These are phyloP conservation scores for Atta colombica DNA, from an alignment of 1,140 invertebrate genomes.

Conservation along the genomic window DNA sequence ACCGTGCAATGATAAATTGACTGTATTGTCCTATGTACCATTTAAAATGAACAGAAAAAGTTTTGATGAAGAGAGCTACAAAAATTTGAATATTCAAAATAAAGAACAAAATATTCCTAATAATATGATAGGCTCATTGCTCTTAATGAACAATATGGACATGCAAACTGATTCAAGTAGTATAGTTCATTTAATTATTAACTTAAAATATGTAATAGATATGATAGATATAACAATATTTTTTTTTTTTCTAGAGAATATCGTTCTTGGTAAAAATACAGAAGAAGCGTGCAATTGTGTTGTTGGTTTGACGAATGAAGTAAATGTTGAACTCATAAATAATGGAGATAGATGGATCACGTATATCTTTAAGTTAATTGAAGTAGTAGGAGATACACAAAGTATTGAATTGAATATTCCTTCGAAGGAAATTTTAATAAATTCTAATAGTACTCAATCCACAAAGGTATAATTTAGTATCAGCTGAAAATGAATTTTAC, in stretches of 20 bases:
- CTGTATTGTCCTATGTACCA: neutral
- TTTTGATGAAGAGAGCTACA: conserved; percentile 32
- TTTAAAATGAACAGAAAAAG: neutral
- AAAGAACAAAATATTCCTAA: conserved; percentile 42
- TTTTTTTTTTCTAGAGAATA: conserved; percentile 25
- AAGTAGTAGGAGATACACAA: conserved; percentile 80
- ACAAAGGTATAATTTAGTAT: conserved; percentile 76
- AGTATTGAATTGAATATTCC: conserved; percentile 79
- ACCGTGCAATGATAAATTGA: neutral
- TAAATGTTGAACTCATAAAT: conserved; percentile 81
- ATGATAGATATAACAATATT: neutral
- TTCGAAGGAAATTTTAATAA: conserved; percentile 77
- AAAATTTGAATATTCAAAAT: conserved; percentile 37
- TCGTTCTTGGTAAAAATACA: conserved; percentile 76
- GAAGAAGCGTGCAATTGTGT: conserved; percentile 81
- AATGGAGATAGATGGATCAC: conserved; percentile 82
- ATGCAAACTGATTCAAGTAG: conserved; percentile 30
- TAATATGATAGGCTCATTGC: neutral
- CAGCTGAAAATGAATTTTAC: conserved; percentile 21
- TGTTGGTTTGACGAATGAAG: conserved; percentile 77
- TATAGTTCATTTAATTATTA: conserved; percentile 46
- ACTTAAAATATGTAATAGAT: neutral
- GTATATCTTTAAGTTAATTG: conserved; percentile 74
- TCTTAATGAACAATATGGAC: neutral
- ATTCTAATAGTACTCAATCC: conserved; percentile 77